Evolutionary conservation across 2,888 invertebrate genomes (phyloP), one percentile per base, ranked within the genome.

Genomic region (Ischnura elegans): DNA sequence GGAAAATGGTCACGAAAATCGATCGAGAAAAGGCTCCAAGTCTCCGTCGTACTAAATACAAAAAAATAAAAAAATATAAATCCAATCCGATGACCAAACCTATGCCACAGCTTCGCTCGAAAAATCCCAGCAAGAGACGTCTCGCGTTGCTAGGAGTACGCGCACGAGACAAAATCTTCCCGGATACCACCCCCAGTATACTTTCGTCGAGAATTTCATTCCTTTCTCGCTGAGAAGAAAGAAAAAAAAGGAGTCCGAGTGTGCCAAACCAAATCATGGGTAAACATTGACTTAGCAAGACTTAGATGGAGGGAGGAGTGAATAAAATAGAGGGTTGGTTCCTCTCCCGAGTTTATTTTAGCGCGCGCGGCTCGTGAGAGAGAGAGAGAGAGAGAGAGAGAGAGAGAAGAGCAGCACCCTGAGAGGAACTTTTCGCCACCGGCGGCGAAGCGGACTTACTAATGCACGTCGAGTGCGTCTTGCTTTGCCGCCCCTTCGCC

Each of bases 181-280:
- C 76, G 25, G n/a, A n/a, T n/a, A 36, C 21, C 6, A 16, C 3
- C 76, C 36, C 36, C 76, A 29, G 36, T 76, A 36, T 76, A 8
- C 76, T 25, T 76, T 76, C 76, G 76, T 36, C 16, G 25, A n/a
- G 21, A 76, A 76, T 76, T 29, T 76, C 36, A 36, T 76, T n/a
- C 36, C 16, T 51, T 51, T 51, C 51, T 1, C 8, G n/a, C n/a
- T 36, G 36, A 36, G 76, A 76, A 10, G 36, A 76, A 36, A 76
- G 36, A 25, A 16, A 36, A 76, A 36, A 36, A 25, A 13, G 29
- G 76, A 76, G 13, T 29, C 29, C 29, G 76, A 76, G 76, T 76
- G 36, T 36, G 76, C 76, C 76, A 76, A 76, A 76, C 76, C 76
- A 76, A 76, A 76, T 76, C 76, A 76, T 76, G 25, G 76, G 6